phyloP scores from a whole-genome alignment of 1,140 invertebrate genomes.

The Drosophila tristis region DNA sequence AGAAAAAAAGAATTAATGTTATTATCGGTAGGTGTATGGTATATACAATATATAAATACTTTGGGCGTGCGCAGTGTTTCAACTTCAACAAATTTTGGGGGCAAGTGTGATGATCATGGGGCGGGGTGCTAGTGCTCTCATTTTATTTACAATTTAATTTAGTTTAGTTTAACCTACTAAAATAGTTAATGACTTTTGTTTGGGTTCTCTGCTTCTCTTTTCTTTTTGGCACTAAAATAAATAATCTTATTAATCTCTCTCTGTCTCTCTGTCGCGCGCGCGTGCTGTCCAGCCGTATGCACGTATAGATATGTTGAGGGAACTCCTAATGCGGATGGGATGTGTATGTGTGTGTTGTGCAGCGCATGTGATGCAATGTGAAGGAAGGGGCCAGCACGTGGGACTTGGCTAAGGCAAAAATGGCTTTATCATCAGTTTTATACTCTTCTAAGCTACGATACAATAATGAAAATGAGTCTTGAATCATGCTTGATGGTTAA shows the following conservation, averaged over 20 bases:
- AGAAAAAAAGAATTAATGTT: slow-evolving; percentile 38
- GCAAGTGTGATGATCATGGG: slow-evolving; percentile 8
- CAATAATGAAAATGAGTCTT: slow-evolving; percentile 51
- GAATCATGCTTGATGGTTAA: slow-evolving; percentile 24
- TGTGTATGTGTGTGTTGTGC: slow-evolving; percentile 27
- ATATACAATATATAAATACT: slow-evolving; percentile 64
- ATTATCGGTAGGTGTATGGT: slow-evolving; percentile 28
- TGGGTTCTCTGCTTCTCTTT: slow-evolving; percentile 25
- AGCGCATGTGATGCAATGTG: slow-evolving; percentile 5
- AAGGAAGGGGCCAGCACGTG: slow-evolving; percentile 1
- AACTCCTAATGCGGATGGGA: slow-evolving; percentile 38
- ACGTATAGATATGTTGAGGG: slow-evolving; percentile 38
- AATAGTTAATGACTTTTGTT: slow-evolving; percentile 75
- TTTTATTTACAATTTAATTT: slow-evolving; percentile 35
- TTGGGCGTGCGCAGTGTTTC: slow-evolving; percentile 68
- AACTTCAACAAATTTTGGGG: slow-evolving; percentile 39
- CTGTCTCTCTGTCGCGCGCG: neutral
- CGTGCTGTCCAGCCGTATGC: slow-evolving; percentile 26
- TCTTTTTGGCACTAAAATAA: slow-evolving; percentile 78
- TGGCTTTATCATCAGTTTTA: slow-evolving; percentile 35
- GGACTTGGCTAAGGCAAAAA: slow-evolving; percentile 41
- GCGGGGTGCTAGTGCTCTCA: neutral
- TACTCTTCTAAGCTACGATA: slow-evolving; percentile 34
- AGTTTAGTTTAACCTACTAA: slow-evolving; percentile 40
- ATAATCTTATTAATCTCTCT: slow-evolving; percentile 81